phyloP scores from a whole-genome alignment of 2,888 invertebrate genomes.

The Ectemnius continuus region DNA sequence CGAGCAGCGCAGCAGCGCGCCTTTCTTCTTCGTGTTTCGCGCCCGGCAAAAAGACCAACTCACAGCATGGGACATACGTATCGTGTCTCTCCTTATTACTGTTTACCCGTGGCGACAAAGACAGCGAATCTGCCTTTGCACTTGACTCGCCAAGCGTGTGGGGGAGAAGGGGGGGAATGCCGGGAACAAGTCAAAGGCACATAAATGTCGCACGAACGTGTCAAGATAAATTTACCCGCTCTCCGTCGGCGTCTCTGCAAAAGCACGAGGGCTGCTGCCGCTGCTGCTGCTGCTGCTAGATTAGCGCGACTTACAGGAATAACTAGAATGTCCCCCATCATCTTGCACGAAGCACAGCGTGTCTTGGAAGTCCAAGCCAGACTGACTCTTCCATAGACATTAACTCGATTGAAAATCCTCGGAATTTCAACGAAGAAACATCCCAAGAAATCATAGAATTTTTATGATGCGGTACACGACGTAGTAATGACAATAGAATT shows the following conservation, averaged over 20 bases:
- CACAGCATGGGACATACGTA: constrained; percentile 12
- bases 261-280: constrained; percentile 16
- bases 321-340: constrained; percentile 13
- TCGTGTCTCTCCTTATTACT: constrained; percentile 34
- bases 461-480: too few species aligned
- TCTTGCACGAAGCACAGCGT: too few species aligned
- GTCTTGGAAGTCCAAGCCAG: too few species aligned
- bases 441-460: too few species aligned
- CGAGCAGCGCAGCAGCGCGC: too few species aligned
- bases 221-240: constrained; percentile 40
- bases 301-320: constrained; percentile 31
- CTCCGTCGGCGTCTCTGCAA: constrained; percentile 8
- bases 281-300: constrained; percentile 12
- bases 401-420: too few species aligned
- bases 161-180: background rate
- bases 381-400: too few species aligned
- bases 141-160: background rate
- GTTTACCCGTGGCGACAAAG: constrained; percentile 24
- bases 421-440: too few species aligned
- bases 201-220: constrained; percentile 34
- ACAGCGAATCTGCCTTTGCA: background rate
- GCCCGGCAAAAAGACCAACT: constrained; percentile 21
- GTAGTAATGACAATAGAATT: too few species aligned
- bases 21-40: constrained; percentile 24
- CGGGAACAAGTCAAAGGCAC: constrained; percentile 10